These are phyloP conservation scores for Atethmia centrago DNA, from an alignment of 2,888 invertebrate species.

Conservation along the genomic window DNA sequence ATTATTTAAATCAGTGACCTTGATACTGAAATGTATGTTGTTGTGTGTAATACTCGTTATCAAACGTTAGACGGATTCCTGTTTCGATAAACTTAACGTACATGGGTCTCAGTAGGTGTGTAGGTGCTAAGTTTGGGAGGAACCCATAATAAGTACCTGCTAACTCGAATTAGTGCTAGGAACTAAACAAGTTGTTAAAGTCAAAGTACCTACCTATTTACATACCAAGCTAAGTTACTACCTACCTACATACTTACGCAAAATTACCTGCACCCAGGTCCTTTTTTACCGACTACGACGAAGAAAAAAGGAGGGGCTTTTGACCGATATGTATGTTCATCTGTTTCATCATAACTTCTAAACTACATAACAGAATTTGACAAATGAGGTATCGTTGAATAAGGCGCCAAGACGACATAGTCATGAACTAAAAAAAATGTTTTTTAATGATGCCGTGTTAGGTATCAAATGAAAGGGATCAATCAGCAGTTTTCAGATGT, in stretches of 20 bases:
- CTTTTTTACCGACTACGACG: too few relatives aligned
- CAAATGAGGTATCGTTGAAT: too few relatives aligned
- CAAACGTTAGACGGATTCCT: constrained; percentile 31
- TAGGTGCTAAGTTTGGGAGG: constrained; percentile 17
- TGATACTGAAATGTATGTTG: constrained; percentile 16
- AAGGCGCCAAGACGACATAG: too few relatives aligned
- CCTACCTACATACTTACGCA: neutral
- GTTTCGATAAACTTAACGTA: constrained; percentile 17
- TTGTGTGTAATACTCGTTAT: neutral
- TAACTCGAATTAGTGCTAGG: neutral
- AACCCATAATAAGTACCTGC: constrained; percentile 24
- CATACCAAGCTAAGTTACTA: neutral
- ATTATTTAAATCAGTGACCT: constrained; percentile 5
- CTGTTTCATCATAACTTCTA: too few relatives aligned
- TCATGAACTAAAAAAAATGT: too few relatives aligned
- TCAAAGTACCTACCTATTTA: constrained; percentile 4
- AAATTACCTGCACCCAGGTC: neutral
- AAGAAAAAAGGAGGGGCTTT: too few relatives aligned
- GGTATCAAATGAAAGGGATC: too few relatives aligned
- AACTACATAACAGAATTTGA: too few relatives aligned
- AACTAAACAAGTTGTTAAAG: constrained; percentile 16
- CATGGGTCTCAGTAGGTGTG: neutral
- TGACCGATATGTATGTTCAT: too few relatives aligned
- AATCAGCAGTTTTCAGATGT: too few relatives aligned
- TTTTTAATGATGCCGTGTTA: too few relatives aligned